Base-by-base conservation (phyloP, 2,888 invertebrate genomes). In the Drosophila austrosaltans region DNA sequence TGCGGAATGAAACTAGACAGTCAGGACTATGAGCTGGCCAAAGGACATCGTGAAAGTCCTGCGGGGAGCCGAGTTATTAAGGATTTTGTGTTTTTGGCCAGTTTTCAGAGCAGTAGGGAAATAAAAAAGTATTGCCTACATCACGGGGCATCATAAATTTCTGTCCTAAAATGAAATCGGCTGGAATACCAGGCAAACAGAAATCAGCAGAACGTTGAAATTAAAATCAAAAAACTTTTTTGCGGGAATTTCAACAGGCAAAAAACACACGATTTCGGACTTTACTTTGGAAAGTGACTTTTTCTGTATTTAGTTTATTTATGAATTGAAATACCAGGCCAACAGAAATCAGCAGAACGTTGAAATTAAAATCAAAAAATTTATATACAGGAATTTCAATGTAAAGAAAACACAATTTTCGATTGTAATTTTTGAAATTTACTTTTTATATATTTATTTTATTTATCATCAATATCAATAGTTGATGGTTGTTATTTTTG, bases 261-360 rank as follows among this genome's bases (percentile, higher is more conserved):
- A n/a, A 20, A 48, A 16, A 44, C 25, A 57, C 8, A 22, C 7
- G 25, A 2, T 28, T 7, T 22, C 7, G 10, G 3, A 6, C 61
- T 70, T 48, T 70, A 88, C 88, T 83, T 83, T 83, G 80, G 75
- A 88, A 83, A 87, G 88, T 86, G 85, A 85, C 76, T 82, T 83
- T 81, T 66, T 56, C 60, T 75, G 64, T 75, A 56, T 75, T 74
- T 75, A 76, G 66, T 66, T 54, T 62, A 57, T 67, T 71, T 75
- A 32, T 32, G 5, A 32, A 32, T 6, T 32, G 48, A 2, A 16
- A 16, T 16, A 16, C 16, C 16, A 16, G 16, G 16, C 16, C 2
- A 44, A 44, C 44, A 44, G 44, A 48, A 48, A 48, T 48, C 8
- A 20, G 20, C 8, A 36, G 36, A 1, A 36, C 36, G 36, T 8